Base-by-base conservation (phyloP, 1,140 invertebrate species). In the Euschistus heros region DNA sequence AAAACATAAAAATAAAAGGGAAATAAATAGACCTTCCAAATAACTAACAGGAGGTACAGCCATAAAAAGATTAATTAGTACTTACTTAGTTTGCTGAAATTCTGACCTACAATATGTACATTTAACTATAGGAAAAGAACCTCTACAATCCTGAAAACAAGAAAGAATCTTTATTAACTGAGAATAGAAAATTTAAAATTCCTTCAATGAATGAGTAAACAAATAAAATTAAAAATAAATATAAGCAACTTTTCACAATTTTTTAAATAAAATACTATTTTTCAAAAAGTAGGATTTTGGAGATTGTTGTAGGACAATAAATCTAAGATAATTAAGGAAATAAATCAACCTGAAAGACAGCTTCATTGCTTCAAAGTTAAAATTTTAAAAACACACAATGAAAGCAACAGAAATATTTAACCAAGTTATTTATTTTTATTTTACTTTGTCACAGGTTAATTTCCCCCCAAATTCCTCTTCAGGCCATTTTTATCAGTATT, bases 61-160 rank as follows among this genome's bases (percentile, higher is more conserved):
- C 46, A 42, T 20, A 20, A 46, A 15, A 14, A 59, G 10, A 59
- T n/a, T 50, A 33, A 55, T 47, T 4, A 18, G 20, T 24, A 81
- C 84, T 86, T 81, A 92, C 89, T 85, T 87, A 72, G 90, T 88
- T 79, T 96, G 92, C 80, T 96, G 93, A 79, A 97, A 97, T 83
- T 97, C 94, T 52, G 92, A 91, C 72, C 94, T 85, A 80, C 94
- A 98, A 79, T 96, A 98, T 68, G 92, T 96, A 80, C 94, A 98
- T 80, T 97, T 97, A 66, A 96, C 91, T 72, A 94, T 85, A 63
- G 92, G 92, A 81, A 88, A 95, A 72, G 89, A 84, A 72, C 91
- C 92, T 74, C 94, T 85, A 81, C 94, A 97, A 81, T 94, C 92
- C 94, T 97, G 80, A 75, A 80, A 81, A 75, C 72, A 76, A 74